Evolutionary conservation across 2,888 invertebrate species (phyloP), one percentile per base, ranked within the genome.

Genomic region (Aspidapion aeneum): DNA sequence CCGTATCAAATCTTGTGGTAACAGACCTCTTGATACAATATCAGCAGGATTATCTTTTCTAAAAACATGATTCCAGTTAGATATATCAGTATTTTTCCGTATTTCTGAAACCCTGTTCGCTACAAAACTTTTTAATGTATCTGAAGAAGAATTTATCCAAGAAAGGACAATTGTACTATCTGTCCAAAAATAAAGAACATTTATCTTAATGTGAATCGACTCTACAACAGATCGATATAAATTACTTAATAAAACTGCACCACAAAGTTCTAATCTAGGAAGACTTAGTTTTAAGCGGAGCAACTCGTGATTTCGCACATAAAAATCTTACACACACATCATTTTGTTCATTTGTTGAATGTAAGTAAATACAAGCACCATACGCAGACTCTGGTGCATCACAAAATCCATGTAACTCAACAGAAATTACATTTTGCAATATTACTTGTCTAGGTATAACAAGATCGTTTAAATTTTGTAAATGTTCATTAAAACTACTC

Each of bases 321-420:
- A 68, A 22, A 17, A 68, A 55, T 49, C 12, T 51, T 3, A 35
- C 16, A n/a, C 17, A n/a, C 19, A 20, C 12, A 20, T 17, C 22
- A 7, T 60, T 56, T 7, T 61, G n/a, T 12, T 9, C 1, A 58
- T n/a, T n/a, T n/a, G n/a, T n/a, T n/a, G n/a, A n/a, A n/a, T n/a
- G n/a, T n/a, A n/a, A n/a, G 57, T 67, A 68, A n/a, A 66, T 52
- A 56, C 62, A 66, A 18, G 61, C 62, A 1, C 62, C 70, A 54
- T 66, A 66, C 1, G 66, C 65, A 2, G 2, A 35, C 55, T 63
- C 61, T 7, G 57, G 55, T n/a, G 67, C 63, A 52, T 69, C 68
- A 35, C 63, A 35, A 60, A 67, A 69, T 1, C 68, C 64, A 48
- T 68, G 69, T 9, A 69, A 18, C 54, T 67, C 62, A 52, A 67